Percentiles rank a stretch among this genome's conserved stretches.
These are phyloP conservation scores for Neuroterus valhalla DNA, from an alignment of 1,140 invertebrate species.

Conservation along the genomic window DNA sequence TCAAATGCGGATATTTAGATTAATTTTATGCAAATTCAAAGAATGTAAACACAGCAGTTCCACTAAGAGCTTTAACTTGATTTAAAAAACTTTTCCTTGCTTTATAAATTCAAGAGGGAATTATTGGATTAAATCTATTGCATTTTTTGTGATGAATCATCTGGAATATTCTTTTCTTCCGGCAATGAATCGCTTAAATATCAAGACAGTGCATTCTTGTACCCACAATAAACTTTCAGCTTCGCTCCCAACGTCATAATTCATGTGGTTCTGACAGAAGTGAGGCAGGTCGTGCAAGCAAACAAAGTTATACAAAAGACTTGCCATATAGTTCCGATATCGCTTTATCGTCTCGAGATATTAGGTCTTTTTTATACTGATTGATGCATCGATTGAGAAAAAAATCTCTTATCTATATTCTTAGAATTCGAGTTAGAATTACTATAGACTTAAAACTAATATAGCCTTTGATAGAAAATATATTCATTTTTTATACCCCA, in stretches of 20 bases:
- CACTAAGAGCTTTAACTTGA: not conserved
- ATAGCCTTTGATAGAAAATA: no score
- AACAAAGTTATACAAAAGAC: conserved; percentile 55
- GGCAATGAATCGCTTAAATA: conserved; percentile 7
- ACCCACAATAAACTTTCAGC: conserved; percentile 7
- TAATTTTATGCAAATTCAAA: no score
- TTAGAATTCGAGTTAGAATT: no score
- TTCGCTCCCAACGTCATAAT: conserved; percentile 39
- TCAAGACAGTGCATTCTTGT: conserved; percentile 26
- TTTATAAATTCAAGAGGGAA: not conserved
- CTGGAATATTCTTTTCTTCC: conserved; percentile 5
- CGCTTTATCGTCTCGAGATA: not conserved
- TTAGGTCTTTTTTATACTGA: no score
- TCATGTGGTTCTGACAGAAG: conserved; percentile 48
- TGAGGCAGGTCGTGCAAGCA: conserved; percentile 61
- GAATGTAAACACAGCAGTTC: not conserved
- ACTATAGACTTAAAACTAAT: no score
- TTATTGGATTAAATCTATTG: not conserved
- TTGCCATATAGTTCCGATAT: not conserved
- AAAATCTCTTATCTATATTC: not conserved
- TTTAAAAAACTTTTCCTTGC: not conserved
- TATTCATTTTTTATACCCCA: no score
- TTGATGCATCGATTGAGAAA: not conserved
- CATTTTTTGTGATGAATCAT: conserved; percentile 11
- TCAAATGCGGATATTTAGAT: no score